phyloP scores from a whole-genome alignment of 2,797 vertebrate species.

The Rhincodon typus region DNA sequence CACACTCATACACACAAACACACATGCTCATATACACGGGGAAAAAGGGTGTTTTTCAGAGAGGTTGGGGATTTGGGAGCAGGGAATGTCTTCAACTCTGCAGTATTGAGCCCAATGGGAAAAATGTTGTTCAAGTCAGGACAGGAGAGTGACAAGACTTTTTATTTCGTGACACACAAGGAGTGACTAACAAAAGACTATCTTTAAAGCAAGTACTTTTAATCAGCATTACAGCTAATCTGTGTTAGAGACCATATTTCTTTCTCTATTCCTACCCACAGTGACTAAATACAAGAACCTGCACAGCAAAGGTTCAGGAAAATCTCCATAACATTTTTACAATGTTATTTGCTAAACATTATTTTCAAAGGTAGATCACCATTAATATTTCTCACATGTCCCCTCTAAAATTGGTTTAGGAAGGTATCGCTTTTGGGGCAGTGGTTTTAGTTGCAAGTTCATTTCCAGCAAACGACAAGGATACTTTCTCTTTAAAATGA shows the following conservation, averaged over 20 bases:
- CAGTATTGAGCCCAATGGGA: neutral
- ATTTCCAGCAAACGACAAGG: neutral
- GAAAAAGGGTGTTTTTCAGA: neutral
- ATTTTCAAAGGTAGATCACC: neutral
- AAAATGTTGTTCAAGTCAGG: neutral
- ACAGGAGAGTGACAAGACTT: neutral
- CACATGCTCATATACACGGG: too few relatives aligned
- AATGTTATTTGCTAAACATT: neutral
- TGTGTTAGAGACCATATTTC: neutral
- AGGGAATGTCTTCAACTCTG: conserved; percentile 7
- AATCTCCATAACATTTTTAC: neutral
- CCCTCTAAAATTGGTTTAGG: neutral
- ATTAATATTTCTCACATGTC: neutral
- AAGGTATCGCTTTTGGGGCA: neutral
- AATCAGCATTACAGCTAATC: neutral
- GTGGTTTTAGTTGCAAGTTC: neutral
- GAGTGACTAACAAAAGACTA: neutral
- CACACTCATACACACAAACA: neutral
- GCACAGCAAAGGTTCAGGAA: neutral
- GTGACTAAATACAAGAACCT: neutral
- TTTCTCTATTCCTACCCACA: neutral
- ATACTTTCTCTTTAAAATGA: neutral
- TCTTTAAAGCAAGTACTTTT: neutral
- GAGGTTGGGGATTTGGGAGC: neutral
- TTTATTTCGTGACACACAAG: neutral